A percentile compares a stretch with the other conserved stretches of the same genome.
phyloP scores from a whole-genome alignment of 2,797 vertebrate species.

The Podarcis siculus region DNA sequence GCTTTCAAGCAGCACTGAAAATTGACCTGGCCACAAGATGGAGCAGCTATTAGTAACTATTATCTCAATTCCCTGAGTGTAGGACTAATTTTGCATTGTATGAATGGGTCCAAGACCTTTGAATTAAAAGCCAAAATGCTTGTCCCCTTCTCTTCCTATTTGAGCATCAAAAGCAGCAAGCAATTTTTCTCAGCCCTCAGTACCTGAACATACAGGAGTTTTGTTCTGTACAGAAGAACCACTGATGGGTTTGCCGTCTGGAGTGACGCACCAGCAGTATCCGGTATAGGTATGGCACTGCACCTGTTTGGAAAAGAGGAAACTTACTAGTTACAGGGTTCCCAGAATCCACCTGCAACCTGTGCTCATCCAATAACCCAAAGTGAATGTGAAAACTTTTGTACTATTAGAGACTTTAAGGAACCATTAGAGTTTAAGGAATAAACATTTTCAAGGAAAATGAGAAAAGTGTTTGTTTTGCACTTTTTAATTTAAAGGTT shows the following conservation, averaged over 20 bases:
- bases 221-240: conserved; percentile 98
- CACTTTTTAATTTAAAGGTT: neutral
- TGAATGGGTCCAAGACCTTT: neutral
- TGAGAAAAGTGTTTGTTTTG: neutral
- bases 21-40: neutral
- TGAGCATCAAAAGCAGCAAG: conserved; percentile 4
- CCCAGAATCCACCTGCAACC: neutral
- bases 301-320: conserved; percentile 83
- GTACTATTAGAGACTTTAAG: neutral
- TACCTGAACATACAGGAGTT: conserved; percentile 99
- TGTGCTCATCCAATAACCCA: neutral
- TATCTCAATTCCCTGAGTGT: neutral
- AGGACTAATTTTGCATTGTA: neutral
- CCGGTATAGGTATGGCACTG: conserved; percentile 98
- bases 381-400: neutral
- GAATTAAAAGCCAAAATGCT: conserved; percentile 2
- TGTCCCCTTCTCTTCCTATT: conserved; percentile 1
- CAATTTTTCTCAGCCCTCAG: conserved; percentile 63
- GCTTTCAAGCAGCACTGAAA: neutral
- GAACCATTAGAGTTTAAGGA: neutral
- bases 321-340: conserved; percentile 45
- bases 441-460: neutral
- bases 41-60: neutral
- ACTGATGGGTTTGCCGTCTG: conserved; percentile 96
- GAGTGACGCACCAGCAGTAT: conserved; percentile 98